Percentiles rank a stretch among this genome's conserved stretches.
These are phyloP conservation scores for Laspeyria flexula DNA, from an alignment of 2,888 invertebrate genomes.

Conservation along the genomic window DNA sequence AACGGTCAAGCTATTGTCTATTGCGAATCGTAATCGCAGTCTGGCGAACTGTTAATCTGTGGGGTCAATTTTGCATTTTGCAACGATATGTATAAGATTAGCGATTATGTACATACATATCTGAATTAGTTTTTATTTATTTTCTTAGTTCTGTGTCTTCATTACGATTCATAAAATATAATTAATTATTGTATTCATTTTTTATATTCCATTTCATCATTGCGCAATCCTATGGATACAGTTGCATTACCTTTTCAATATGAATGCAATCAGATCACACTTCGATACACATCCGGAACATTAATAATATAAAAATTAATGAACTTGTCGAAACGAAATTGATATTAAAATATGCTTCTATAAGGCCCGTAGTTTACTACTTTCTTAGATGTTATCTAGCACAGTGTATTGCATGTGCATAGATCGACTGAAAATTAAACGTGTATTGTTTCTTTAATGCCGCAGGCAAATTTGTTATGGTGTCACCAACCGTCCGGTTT, in stretches of 20 bases:
- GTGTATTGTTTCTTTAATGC: slow-evolving; percentile 31
- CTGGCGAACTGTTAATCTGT: no score
- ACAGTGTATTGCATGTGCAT: slow-evolving; percentile 28
- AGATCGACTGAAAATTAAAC: slow-evolving; percentile 29
- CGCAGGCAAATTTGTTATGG: slow-evolving; percentile 24
- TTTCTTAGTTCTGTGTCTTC: no score
- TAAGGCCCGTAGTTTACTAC: slow-evolving; percentile 13
- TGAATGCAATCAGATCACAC: slow-evolving; percentile 1
- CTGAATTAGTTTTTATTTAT: no score
- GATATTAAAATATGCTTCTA: slow-evolving; percentile 20
- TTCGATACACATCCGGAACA: slow-evolving; percentile 17
- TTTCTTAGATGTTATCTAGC: slow-evolving; percentile 35
- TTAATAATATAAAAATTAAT: slow-evolving; percentile 32
- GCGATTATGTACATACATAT: no score
- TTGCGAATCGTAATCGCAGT: no score
- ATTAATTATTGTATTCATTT: no score
- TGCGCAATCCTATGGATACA: neutral
- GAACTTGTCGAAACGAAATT: slow-evolving; percentile 42
- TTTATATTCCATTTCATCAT: no score
- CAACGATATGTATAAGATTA: no score
- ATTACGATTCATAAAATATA: no score
- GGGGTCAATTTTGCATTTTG: no score
- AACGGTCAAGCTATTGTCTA: no score
- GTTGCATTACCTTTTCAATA: neutral
- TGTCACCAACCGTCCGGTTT: neutral